phyloP scores from a whole-genome alignment of 2,797 vertebrate genomes.

The Peromyscus aztecus region DNA sequence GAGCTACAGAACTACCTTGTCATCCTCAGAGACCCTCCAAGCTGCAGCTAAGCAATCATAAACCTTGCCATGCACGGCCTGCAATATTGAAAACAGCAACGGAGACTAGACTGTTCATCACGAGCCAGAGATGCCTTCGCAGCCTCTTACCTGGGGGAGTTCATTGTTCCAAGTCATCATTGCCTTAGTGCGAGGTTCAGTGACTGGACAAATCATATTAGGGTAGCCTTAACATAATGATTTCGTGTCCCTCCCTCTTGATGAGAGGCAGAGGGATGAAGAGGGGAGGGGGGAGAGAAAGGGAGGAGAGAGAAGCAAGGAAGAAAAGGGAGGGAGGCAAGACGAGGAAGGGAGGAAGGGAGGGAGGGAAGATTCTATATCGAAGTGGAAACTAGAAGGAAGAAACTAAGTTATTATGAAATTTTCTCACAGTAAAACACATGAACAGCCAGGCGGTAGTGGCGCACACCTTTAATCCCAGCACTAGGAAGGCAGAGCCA shows the following conservation, averaged over 20 bases:
- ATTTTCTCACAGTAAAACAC: neutral
- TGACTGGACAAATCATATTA: neutral
- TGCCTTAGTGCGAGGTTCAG: neutral
- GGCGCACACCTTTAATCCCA: too few species aligned
- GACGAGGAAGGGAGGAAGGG: too few species aligned
- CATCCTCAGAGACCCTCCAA: neutral
- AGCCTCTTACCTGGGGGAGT: neutral
- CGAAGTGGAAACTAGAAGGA: neutral
- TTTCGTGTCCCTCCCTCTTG: neutral
- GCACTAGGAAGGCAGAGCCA: too few species aligned
- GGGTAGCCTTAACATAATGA: neutral
- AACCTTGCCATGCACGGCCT: neutral
- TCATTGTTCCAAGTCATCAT: neutral
- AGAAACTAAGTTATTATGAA: neutral
- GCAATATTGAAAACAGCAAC: neutral
- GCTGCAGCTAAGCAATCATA: neutral
- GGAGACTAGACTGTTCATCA: neutral
- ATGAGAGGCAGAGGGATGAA: neutral
- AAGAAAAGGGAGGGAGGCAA: too few species aligned
- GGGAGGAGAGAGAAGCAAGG: rapidly evolving
- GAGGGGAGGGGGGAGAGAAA: too few species aligned
- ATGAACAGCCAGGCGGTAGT: neutral
- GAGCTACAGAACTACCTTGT: neutral
- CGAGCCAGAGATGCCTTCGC: neutral
- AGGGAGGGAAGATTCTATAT: neutral